Conservation (phyloP, 2,113 vertebrate genomes). For the Cyprinodon variegatus region DNA sequence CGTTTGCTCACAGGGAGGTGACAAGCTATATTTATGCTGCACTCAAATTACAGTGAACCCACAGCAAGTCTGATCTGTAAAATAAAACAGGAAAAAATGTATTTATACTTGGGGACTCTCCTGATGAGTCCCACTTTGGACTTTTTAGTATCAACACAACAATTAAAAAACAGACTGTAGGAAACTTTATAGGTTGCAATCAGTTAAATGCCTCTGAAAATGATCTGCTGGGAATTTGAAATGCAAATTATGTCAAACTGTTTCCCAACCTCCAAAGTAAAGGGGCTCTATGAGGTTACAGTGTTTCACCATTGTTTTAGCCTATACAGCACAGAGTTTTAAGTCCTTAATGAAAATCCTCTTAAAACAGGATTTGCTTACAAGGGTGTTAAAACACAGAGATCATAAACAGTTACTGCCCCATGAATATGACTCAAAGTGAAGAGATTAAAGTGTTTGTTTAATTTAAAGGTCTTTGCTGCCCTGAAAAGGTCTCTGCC, state of each 20-base stretch:
- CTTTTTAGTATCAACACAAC: not conserved
- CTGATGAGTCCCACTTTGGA: not conserved
- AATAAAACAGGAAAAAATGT: not conserved
- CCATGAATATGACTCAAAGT: slow-evolving; percentile 2
- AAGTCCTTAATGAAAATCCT: slow-evolving; percentile 35
- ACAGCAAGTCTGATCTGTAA: not conserved
- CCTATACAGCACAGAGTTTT: slow-evolving; percentile 1
- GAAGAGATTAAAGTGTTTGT: not conserved
- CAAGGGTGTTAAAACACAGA: slow-evolving; percentile 14
- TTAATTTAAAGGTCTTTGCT: slow-evolving; percentile 4
- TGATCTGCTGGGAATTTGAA: not conserved
- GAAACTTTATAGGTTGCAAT: not conserved
- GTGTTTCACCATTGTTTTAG: not conserved
- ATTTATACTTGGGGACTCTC: not conserved
- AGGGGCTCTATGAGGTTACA: not conserved
- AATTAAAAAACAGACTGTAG: not conserved
- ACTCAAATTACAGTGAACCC: slow-evolving; percentile 1
- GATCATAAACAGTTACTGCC: not conserved
- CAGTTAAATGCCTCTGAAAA: slow-evolving; percentile 8
- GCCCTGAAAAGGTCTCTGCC: slow-evolving; percentile 7
- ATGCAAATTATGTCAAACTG: slow-evolving; percentile 21
- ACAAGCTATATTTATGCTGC: slow-evolving; percentile 11
- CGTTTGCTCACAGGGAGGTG: slow-evolving; percentile 15
- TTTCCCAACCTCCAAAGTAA: not conserved
- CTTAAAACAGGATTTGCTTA: slow-evolving; percentile 35